Conservation (phyloP, 2,113 vertebrate genomes). For the Megalops atlanticus region DNA sequence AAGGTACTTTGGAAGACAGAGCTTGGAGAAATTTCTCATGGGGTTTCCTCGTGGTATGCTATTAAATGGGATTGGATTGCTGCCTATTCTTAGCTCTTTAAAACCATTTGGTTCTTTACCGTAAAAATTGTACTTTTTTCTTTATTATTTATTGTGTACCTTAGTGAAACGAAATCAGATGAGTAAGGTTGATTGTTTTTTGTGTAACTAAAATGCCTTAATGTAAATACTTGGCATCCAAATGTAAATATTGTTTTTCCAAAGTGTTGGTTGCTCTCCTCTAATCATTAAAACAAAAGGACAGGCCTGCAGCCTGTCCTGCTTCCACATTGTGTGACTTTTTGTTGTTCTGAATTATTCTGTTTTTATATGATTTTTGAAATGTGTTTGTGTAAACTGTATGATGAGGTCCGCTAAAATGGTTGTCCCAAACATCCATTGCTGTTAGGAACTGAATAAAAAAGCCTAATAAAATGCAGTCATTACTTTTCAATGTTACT, state of each 20-base stretch:
- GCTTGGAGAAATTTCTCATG: constrained; percentile 2
- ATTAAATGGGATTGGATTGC: constrained; percentile 9
- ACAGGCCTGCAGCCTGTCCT: constrained; percentile 73
- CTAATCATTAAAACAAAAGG: constrained; percentile 60
- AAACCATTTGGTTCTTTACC: constrained; percentile 16
- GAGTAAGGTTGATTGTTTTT: constrained; percentile 12
- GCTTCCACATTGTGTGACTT: constrained; percentile 56
- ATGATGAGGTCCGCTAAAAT: constrained; percentile 16
- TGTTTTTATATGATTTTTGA: constrained; percentile 82
- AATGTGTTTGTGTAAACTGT: constrained; percentile 27
- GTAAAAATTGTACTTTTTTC: constrained; percentile 11
- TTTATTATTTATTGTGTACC: constrained; percentile 37
- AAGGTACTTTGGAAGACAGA: constrained; percentile 25
- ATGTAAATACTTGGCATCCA: constrained; percentile 78
- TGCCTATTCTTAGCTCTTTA: constrained; percentile 22
- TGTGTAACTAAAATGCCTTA: constrained; percentile 50
- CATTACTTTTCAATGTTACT: constrained; percentile 10
- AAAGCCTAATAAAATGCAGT: constrained; percentile 28
- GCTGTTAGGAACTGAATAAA: constrained; percentile 32
- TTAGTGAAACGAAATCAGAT: constrained; percentile 16
- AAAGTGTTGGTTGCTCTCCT: constrained; percentile 80
- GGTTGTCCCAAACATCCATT: constrained; percentile 12
- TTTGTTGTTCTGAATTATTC: constrained; percentile 47
- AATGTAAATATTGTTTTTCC: constrained; percentile 87
- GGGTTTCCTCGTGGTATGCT: neutral